phyloP scores from a whole-genome alignment of 2,888 invertebrate species.

The Trichopoda pennipes region DNA sequence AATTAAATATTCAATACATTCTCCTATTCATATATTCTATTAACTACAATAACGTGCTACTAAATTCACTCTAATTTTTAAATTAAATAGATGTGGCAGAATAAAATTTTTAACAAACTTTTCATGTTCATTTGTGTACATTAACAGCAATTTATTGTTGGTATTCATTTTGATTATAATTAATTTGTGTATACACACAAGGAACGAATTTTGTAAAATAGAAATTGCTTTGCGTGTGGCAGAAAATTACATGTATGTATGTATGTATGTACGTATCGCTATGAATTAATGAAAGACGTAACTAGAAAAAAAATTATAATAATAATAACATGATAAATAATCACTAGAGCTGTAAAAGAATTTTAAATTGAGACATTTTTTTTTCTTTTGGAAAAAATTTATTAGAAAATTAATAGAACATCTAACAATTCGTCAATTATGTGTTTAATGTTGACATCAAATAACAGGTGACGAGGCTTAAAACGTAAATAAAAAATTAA shows the following conservation, averaged over 20 bases:
- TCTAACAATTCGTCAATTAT: too few relatives aligned
- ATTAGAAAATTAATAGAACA: too few relatives aligned
- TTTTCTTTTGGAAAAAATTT: too few relatives aligned
- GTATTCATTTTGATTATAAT: slow-evolving; percentile 39
- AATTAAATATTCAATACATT: slow-evolving; percentile 63
- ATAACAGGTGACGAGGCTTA: too few relatives aligned
- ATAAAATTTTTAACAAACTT: not conserved
- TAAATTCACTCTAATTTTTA: slow-evolving; percentile 27
- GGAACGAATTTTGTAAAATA: too few relatives aligned
- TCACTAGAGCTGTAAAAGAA: not conserved
- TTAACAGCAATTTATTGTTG: not conserved
- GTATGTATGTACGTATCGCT: too few relatives aligned
- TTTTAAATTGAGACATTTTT: not conserved
- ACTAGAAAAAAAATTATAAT: not conserved
- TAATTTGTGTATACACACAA: not conserved
- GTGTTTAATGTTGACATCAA: too few relatives aligned
- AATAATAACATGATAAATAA: not conserved
- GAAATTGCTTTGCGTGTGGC: slow-evolving; percentile 30
- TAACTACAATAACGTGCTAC: slow-evolving; percentile 42
- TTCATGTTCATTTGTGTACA: not conserved
- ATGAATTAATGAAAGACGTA: not conserved
- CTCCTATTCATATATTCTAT: slow-evolving; percentile 7
- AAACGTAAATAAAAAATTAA: too few relatives aligned
- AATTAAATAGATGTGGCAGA: not conserved
- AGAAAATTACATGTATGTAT: not conserved